These are phyloP conservation scores for Melanotaenia parkinsoni DNA, from an alignment of 2,797 vertebrate genomes.

Conservation along the genomic window DNA sequence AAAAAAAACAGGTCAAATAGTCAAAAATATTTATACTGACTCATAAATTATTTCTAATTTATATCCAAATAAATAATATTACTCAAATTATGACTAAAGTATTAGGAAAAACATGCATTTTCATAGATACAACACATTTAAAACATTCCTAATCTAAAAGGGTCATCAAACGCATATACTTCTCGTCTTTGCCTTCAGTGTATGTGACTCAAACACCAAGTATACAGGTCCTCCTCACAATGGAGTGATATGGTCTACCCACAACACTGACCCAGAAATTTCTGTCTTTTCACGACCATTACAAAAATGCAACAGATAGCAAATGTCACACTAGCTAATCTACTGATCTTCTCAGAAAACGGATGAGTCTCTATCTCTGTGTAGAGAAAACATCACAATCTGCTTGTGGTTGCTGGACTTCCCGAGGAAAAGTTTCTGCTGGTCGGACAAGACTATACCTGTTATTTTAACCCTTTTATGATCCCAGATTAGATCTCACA, in stretches of 20 bases:
- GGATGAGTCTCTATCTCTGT: neutral
- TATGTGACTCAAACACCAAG: slow-evolving; percentile 33
- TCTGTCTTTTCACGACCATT: neutral
- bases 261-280: slow-evolving; percentile 60
- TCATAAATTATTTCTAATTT: too few species aligned
- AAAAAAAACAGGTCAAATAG: too few species aligned
- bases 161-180: slow-evolving; percentile 69
- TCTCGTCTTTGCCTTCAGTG: slow-evolving; percentile 46
- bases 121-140: slow-evolving; percentile 18
- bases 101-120: neutral
- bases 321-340: slow-evolving; percentile 6
- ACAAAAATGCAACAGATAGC: slow-evolving; percentile 36
- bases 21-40: too few species aligned
- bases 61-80: neutral
- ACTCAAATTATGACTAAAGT: too few species aligned
- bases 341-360: slow-evolving; percentile 27
- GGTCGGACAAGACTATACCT: neutral
- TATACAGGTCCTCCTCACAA: slow-evolving; percentile 34
- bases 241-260: slow-evolving; percentile 14
- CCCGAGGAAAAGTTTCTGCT: slow-evolving; percentile 3
- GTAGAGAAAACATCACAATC: slow-evolving; percentile 17
- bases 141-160: slow-evolving; percentile 73
- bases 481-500: neutral
- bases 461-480: neutral
- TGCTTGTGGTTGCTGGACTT: slow-evolving; percentile 6